phyloP scores from a whole-genome alignment of 2,888 invertebrate genomes.

The Cosmia trapezina region DNA sequence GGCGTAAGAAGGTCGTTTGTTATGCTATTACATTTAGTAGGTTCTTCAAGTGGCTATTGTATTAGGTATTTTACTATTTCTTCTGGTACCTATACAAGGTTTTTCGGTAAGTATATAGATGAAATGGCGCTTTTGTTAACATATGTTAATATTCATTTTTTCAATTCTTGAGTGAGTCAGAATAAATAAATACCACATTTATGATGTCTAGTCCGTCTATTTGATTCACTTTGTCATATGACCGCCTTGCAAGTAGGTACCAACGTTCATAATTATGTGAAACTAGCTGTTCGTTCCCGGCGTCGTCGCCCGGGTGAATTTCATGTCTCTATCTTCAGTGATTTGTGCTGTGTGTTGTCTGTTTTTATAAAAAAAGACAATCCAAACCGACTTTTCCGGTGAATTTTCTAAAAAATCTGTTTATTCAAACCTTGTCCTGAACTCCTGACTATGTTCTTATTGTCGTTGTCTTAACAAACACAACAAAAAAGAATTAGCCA shows the following conservation, averaged over 20 bases:
- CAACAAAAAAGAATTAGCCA: too few relatives aligned
- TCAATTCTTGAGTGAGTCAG: not conserved
- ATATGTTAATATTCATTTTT: not conserved
- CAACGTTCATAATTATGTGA: not conserved
- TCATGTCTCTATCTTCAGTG: too few relatives aligned
- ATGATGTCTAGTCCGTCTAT: not conserved
- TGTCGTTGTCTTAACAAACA: too few relatives aligned
- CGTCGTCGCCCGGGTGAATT: too few relatives aligned
- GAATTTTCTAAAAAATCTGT: too few relatives aligned
- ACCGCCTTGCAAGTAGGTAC: not conserved
- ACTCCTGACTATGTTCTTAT: too few relatives aligned
- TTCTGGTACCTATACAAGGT: not conserved
- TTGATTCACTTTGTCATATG: not conserved
- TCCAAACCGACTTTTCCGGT: too few relatives aligned
- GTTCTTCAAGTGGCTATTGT: not conserved
- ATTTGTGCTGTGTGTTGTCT: too few relatives aligned
- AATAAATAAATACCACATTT: not conserved
- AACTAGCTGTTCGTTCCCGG: too few relatives aligned
- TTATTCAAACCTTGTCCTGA: too few relatives aligned
- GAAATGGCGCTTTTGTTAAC: not conserved
- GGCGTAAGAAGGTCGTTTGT: slow-evolving; percentile 11
- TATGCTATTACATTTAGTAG: not conserved
- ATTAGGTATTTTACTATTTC: not conserved
- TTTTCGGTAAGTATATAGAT: not conserved
- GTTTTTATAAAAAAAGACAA: too few relatives aligned